Base-by-base conservation (phyloP, 2,113 vertebrate genomes). In the Platycercus adscitus region DNA sequence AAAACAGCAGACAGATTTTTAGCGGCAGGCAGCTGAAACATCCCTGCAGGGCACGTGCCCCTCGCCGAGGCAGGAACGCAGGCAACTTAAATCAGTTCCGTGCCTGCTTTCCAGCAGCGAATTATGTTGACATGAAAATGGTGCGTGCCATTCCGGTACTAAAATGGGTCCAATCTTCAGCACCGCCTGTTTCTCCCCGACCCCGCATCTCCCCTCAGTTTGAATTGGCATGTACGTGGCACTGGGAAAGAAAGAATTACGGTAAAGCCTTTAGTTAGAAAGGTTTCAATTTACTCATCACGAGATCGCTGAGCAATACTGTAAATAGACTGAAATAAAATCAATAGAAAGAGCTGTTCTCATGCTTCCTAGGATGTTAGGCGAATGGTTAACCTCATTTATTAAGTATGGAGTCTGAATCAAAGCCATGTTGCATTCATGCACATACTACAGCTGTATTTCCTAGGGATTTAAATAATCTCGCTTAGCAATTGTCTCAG, bases 1-100 rank as follows among this genome's bases (percentile, higher is more conserved):
- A 96, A 97, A 98, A 97, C 89, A 95, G 95, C 95, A 95, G 97
- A 98, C 96, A 98, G 97, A 97, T 98, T 98, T 98, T 97, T 97
- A 97, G 96, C 56, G 86, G 65, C 97, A 98, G 97, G 95, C 53
- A 93, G 96, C 94, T 55, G 94, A 96, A 97, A 98, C 96, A 96
- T 95, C 69, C 96, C 98, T 73, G 87, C 91, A 89, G 97, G 97
- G 97, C 81, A 83, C 33, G 77, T 81, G 97, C 96, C 94, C 96
- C 96, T 97, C 4, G 3, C 72, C 20, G 94, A 94, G 89, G 96
- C 84, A 88, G 87, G 72, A 97, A 97, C 25, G 9, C 71, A 96
- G 84, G 95, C 95, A 93, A 95, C 92, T 90, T 92, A 96, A 94
- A 97, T 97, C 94, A 96, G 93, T 91, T 91, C 50, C 33, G 46